Conservation (phyloP, 2,113 vertebrate species). For the Chamaea fasciata region DNA sequence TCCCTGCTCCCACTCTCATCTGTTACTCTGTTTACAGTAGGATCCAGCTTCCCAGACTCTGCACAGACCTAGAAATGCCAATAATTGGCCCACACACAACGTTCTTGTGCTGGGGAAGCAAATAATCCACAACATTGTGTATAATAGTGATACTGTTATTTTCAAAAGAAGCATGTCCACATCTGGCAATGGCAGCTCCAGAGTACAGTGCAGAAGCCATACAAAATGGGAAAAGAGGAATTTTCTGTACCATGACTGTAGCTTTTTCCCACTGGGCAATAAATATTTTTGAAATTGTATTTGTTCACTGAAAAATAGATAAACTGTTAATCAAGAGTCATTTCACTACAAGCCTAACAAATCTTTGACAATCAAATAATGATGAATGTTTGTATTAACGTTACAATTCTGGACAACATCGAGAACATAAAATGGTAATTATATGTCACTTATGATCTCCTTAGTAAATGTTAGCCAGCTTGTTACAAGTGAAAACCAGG, state of each 20-base stretch:
- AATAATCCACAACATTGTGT: constrained; percentile 53
- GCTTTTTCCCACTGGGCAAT: constrained; percentile 8
- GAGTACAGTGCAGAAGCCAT: constrained; percentile 34
- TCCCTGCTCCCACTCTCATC: constrained; percentile 1
- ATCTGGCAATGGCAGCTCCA: constrained; percentile 64
- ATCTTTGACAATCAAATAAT: background rate
- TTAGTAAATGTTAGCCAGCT: background rate
- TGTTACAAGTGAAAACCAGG: background rate
- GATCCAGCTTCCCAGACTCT: constrained; percentile 60
- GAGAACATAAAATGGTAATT: background rate
- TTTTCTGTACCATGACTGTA: constrained; percentile 5
- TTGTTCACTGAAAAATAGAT: constrained; percentile 55
- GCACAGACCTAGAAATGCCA: constrained; percentile 68
- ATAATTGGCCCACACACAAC: constrained; percentile 61
- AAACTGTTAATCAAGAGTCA: constrained; percentile 8
- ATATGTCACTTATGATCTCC: background rate
- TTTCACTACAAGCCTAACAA: background rate
- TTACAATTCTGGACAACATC: background rate
- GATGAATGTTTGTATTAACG: background rate
- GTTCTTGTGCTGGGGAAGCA: constrained; percentile 54
- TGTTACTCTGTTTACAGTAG: constrained; percentile 68
- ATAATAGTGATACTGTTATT: constrained; percentile 70
- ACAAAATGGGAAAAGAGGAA: constrained; percentile 20
- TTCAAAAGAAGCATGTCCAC: constrained; percentile 73
- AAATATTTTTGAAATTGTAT: constrained; percentile 36